Base-by-base conservation (phyloP, 2,888 invertebrate species). In the Hyles lineata region DNA sequence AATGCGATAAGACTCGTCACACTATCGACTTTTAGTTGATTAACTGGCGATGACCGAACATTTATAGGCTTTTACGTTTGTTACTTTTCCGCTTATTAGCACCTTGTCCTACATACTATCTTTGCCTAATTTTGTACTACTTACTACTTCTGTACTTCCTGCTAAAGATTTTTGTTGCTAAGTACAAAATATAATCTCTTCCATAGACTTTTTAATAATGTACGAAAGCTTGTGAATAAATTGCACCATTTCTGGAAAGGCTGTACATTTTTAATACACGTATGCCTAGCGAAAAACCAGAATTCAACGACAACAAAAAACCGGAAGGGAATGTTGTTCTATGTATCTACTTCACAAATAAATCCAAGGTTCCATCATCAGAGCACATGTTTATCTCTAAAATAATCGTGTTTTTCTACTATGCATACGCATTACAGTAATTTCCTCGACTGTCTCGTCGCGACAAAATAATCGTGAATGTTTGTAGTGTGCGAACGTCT, bases 21-120 rank as follows among this genome's bases (percentile, higher is more conserved):
- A 35, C 63, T 35, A 63, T 63, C 63, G 63, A 43, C 63, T 63
- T 63, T 63, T 63, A n/a, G 63, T 35, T 21, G 63, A 29, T 35
- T 29, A 35, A 63, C 21, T 9, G 21, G 21, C 60, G 60, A 25
- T 60, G 60, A 23, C 23, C 25, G 60, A 23, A 15, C 23, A 25
- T 60, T 60, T 23, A 60, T 6, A 23, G 25, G 23, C 15, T 60
- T 23, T 60, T 25, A 15, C 15, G 15, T 23, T 60, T 23, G 15
- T 23, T 60, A 23, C 15, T 23, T 60, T 55, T 55, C 55, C 55
- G 55, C 55, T 55, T 55, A 17, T 55, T 55, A 55, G 55, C 55
- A 55, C 55, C 6, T n/a, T 19, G 43, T 43, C 2, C 15, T 43
- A 43, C 43, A 43, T 43, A 43, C 15, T 7, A 55, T 43, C 3